Evolutionary conservation across 2,113 vertebrate species (phyloP), one percentile per base, ranked within the genome.

Genomic region (Proteles cristata): DNA sequence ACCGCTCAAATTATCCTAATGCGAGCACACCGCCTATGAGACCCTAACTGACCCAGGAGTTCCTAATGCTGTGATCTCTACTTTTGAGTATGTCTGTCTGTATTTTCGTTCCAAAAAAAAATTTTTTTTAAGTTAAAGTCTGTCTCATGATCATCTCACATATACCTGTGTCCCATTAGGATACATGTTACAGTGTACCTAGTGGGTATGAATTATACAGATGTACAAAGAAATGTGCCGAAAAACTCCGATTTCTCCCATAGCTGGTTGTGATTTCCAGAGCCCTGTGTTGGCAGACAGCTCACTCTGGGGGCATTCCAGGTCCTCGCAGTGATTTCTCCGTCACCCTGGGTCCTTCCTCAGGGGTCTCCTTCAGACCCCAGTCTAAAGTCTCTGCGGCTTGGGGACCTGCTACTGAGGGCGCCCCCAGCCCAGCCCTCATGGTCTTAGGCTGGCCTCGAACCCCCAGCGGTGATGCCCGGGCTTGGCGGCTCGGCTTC

Each of bases 71-170:
- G 3, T 12, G 33, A 87, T 61, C 39, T 66, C 55, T 35, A 48
- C 45, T 85, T 80, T 66, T 35, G 73, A 65, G 71, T 31, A 19
- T 79, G 25, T 93, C 79, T 71, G 73, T 83, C n/a, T 68, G n/a
- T 61, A 79, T 77, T 68, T 77, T 26, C 33, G 28, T 82, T 71
- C 31, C 26, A 28, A 28, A 39, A 61, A 19, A 45, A 79, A 58
- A 68, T 3, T 39, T 39, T 39, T 39, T 39, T 39, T 39, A 10
- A 2, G 15, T 69, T 17, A 81, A 71, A 83, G 58, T 7, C 12
- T 26, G 11, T n/a, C 39, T 89, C 61, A 19, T 33, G 69, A 35
- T 50, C 33, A 33, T 19, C 43, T 83, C 39, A 45, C n/a, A 39
- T 25, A 63, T 25, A 53, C 11, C 71, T 5, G 2, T 71, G 25